Percentiles rank a stretch among this genome's conserved stretches.
Evolutionary conservation across 2,797 vertebrate genomes (phyloP).

Genomic region (Pelodytes ibericus): DNA sequence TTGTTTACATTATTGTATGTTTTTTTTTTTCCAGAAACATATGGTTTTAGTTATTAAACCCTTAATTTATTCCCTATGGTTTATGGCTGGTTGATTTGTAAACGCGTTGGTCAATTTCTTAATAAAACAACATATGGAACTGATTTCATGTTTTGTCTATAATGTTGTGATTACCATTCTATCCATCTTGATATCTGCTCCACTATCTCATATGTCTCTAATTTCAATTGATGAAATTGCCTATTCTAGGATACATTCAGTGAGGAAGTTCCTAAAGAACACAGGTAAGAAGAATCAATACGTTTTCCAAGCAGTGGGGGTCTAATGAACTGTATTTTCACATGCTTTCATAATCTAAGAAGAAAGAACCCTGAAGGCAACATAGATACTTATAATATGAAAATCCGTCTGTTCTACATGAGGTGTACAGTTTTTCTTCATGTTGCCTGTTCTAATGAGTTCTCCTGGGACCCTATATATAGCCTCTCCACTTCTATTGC

Average conservation of each 20-base stretch:
- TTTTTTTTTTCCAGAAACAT: too few species aligned
- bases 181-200: background rate
- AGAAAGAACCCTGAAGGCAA: conserved; percentile 46
- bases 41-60: too few species aligned
- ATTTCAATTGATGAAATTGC: background rate
- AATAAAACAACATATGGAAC: too few species aligned
- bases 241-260: background rate
- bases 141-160: background rate
- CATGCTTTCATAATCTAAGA: conserved; percentile 40
- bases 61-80: too few species aligned
- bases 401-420: conserved; percentile 40
- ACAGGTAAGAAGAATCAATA: background rate
- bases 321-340: conserved; percentile 35
- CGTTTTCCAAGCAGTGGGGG: conserved; percentile 25
- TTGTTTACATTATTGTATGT: too few species aligned
- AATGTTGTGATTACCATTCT: background rate
- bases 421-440: conserved; percentile 44
- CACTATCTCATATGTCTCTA: background rate
- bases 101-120: too few species aligned
- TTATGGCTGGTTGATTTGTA: too few species aligned
- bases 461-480: conserved; percentile 38
- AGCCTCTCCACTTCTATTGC: conserved; percentile 31
- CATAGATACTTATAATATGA: conserved; percentile 41
- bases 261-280: background rate
- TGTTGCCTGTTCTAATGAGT: conserved; percentile 47